Percentiles rank a stretch among this genome's conserved stretches.
Evolutionary conservation across 2,797 vertebrate species (phyloP).

Genomic region (Myotis pilosus): DNA sequence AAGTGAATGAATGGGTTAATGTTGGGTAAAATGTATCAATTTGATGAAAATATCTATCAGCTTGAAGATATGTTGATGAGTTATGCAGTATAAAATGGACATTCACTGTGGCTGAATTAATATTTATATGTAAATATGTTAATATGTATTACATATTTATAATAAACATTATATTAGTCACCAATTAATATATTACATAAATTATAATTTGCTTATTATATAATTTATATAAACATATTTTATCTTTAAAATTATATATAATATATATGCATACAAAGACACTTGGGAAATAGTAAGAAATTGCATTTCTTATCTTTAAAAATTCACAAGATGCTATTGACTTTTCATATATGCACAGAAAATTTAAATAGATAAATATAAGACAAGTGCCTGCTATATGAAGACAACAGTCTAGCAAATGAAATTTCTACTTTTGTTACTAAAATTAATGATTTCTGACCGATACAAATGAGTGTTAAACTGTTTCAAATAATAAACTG

Average conservation of each 20-base stretch:
- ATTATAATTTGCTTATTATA: neutral
- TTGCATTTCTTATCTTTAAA: neutral
- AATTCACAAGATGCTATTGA: neutral
- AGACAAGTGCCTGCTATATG: neutral
- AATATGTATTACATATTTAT: neutral
- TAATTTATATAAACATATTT: neutral
- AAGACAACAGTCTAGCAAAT: neutral
- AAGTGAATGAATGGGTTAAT: neutral
- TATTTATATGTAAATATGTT: neutral
- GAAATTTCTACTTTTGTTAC: neutral
- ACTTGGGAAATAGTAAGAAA: neutral
- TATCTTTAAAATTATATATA: neutral
- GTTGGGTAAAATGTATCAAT: neutral
- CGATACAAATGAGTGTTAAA: neutral
- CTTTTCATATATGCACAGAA: neutral
- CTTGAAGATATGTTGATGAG: neutral
- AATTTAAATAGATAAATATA: neutral
- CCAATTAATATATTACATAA: neutral
- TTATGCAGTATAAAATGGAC: neutral
- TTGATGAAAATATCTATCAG: neutral
- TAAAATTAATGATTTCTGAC: neutral
- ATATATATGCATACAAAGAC: neutral
- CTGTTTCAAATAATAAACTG: neutral
- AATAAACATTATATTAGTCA: neutral
- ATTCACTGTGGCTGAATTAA: neutral